Conservation (phyloP, 2,888 invertebrate genomes). For the Carpatolechia fugitivella region DNA sequence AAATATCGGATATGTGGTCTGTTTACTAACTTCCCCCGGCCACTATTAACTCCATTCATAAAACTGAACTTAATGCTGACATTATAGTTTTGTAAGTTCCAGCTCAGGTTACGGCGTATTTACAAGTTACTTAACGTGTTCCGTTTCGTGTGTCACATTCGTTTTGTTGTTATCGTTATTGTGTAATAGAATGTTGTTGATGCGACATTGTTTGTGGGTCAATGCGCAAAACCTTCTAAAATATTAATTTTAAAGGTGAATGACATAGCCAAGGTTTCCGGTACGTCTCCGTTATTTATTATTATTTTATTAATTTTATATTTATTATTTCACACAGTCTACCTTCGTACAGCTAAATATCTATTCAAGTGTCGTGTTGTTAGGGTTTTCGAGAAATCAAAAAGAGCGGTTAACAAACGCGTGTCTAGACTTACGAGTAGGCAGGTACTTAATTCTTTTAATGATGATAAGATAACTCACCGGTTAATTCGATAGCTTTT, state of each 20-base stretch:
- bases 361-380: too few relatives aligned
- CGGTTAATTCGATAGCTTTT: constrained; percentile 91
- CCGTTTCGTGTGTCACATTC: constrained; percentile 16
- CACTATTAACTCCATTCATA: constrained; percentile 54
- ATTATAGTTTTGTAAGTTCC: constrained; percentile 25
- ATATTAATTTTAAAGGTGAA: neutral
- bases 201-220: constrained; percentile 11
- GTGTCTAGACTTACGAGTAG: too few relatives aligned
- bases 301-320: too few relatives aligned
- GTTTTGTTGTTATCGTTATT: constrained; percentile 24
- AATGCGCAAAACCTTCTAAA: neutral
- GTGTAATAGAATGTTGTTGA: constrained; percentile 26
- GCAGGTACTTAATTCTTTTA: too few relatives aligned
- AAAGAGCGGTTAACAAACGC: too few relatives aligned
- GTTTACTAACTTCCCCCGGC: constrained; percentile 31
- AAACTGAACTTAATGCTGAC: constrained; percentile 27
- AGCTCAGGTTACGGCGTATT: constrained; percentile 41
- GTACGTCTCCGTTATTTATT: too few relatives aligned
- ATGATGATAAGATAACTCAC: constrained; percentile 52
- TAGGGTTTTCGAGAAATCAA: too few relatives aligned
- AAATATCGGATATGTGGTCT: constrained; percentile 13
- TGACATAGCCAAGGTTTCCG: too few relatives aligned
- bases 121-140: constrained; percentile 27
- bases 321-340: too few relatives aligned
- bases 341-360: too few relatives aligned